These are phyloP conservation scores for Eupleurogrammus muticus DNA, from an alignment of 2,797 vertebrate genomes.

Conservation along the genomic window DNA sequence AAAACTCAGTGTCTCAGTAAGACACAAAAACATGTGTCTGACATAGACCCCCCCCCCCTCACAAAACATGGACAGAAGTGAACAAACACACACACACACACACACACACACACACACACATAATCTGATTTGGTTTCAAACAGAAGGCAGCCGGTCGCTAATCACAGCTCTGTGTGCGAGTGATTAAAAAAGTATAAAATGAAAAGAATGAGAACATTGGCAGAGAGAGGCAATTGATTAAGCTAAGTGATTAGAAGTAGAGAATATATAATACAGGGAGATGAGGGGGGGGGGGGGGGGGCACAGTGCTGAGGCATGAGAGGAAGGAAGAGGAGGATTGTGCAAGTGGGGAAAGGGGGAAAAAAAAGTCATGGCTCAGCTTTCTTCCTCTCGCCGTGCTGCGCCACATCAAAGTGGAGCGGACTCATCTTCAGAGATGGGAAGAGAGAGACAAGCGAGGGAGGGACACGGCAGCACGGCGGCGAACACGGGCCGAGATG, in stretches of 20 bases:
- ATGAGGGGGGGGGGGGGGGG: slow-evolving; percentile 59
- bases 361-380: slow-evolving; percentile 68
- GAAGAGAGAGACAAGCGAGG: slow-evolving; percentile 1
- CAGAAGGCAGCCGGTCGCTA: slow-evolving; percentile 10
- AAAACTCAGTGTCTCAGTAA: slow-evolving; percentile 11
- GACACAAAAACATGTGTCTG: slow-evolving; percentile 4
- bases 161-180: slow-evolving; percentile 14
- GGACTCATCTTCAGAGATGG: slow-evolving; percentile 53
- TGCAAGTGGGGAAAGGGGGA: slow-evolving; percentile 53
- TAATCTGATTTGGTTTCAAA: slow-evolving; percentile 7
- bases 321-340: slow-evolving; percentile 65
- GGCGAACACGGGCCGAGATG: neutral
- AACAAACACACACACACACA: neutral
- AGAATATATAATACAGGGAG: slow-evolving; percentile 37
- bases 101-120: slow-evolving; percentile 7
- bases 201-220: neutral
- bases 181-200: neutral
- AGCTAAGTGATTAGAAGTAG: slow-evolving; percentile 23
- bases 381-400: slow-evolving; percentile 51
- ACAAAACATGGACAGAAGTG: slow-evolving; percentile 2
- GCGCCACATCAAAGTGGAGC: slow-evolving; percentile 73
- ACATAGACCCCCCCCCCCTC: slow-evolving; percentile 19
- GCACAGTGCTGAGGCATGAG: slow-evolving; percentile 60
- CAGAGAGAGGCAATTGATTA: neutral
- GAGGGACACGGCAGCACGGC: too few relatives aligned